These are phyloP conservation scores for Girardinus metallicus DNA, from an alignment of 2,797 vertebrate genomes.

Conservation along the genomic window DNA sequence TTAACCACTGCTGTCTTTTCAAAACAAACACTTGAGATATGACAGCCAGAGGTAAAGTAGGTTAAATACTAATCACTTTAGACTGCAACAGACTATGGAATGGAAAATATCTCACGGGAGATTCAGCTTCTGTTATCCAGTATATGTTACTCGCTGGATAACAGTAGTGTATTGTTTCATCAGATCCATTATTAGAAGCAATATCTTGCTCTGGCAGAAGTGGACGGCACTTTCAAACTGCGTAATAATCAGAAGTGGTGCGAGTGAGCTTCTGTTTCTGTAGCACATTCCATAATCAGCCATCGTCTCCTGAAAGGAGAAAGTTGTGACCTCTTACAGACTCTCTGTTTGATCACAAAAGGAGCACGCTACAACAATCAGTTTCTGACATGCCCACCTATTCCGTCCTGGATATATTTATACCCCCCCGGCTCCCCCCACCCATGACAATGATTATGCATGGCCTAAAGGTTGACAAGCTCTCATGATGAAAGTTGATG, in stretches of 20 bases:
- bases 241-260: conserved; percentile 7
- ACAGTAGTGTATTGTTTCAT: conserved; percentile 44
- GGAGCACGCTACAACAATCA: conserved; percentile 2
- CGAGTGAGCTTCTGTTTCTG: conserved; percentile 33
- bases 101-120: not conserved
- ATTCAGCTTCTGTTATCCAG: conserved; percentile 10
- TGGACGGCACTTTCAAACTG: not conserved
- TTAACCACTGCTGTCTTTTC: conserved; percentile 16
- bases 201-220: not conserved
- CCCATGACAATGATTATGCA: conserved; percentile 9
- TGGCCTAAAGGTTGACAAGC: not conserved
- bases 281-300: conserved; percentile 48
- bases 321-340: conserved; percentile 42
- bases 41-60: conserved; percentile 17
- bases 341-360: conserved; percentile 24
- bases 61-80: conserved; percentile 4
- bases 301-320: conserved; percentile 13
- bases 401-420: not conserved
- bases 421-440: not conserved
- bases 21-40: not conserved
- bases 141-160: conserved; percentile 20
- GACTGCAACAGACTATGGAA: not conserved
- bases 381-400: conserved; percentile 3
- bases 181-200: conserved; percentile 20
- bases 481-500: conserved; percentile 27